Evolutionary conservation across 2,113 vertebrate genomes (phyloP), one percentile per base, ranked within the genome.

Genomic region (Eulemur macaco): DNA sequence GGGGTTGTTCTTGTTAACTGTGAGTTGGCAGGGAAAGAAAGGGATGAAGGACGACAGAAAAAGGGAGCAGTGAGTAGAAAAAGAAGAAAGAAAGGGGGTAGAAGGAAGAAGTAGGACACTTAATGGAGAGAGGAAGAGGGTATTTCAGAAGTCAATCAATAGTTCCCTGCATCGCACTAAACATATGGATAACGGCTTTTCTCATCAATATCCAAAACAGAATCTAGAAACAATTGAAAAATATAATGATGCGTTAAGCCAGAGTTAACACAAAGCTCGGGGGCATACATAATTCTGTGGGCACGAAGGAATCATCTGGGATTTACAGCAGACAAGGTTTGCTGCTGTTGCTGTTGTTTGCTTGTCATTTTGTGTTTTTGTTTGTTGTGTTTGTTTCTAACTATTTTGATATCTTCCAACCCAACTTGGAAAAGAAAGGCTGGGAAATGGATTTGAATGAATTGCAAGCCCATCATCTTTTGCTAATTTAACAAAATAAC

Each of bases 401-500:
- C 15, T 4, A 58, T 8, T 74, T 88, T 23, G 13, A 5, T 60
- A 45, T 89, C 3, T 37, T 76, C 81, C 54, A 96, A 60, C 5
- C 2, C 10, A 64, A 25, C 12, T 93, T 86, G 5, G 34, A 77
- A 92, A 94, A 60, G 18, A 68, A 56, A 91, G 8, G 3, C 8
- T 85, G 13, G n/a, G 18, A 94, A 85, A 23, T 15, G 64, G 71
- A 23, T 84, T 60, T 87, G 25, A 85, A 87, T 69, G 39, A 95
- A 76, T 63, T 92, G 14, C 34, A 88, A 64, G 20, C 15, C 50
- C 20, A 92, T 86, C 17, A 39, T 85, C 73, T 97, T 96, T 86
- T 50, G 23, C 37, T 90, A 92, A 94, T 88, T 90, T 92, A 42
- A 37, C 27, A 78, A 94, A 89, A 64, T 80, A 92, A 42, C 54